phyloP scores from a whole-genome alignment of 2,797 vertebrate genomes.

The Eutrigla gurnardus region DNA sequence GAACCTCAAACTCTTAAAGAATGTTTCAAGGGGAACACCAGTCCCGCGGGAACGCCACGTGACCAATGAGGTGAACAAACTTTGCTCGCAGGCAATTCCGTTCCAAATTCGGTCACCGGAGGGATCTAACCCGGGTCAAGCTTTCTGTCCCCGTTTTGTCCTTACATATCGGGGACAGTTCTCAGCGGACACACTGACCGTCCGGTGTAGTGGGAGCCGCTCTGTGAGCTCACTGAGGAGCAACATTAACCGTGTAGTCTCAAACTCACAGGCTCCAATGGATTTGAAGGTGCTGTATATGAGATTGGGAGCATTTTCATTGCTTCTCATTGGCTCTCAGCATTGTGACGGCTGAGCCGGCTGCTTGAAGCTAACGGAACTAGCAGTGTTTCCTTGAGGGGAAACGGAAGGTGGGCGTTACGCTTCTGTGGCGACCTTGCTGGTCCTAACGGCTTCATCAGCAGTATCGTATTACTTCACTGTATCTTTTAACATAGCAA shows the following conservation, averaged over 20 bases:
- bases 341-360: not conserved
- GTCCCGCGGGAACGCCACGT: slow-evolving; percentile 33
- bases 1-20: slow-evolving; percentile 46
- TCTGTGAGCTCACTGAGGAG: slow-evolving; percentile 31
- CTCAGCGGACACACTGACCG: slow-evolving; percentile 58
- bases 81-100: slow-evolving; percentile 56
- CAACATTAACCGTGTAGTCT: slow-evolving; percentile 38
- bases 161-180: slow-evolving; percentile 58
- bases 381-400: not conserved
- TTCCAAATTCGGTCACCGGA: slow-evolving; percentile 60
- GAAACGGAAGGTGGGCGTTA: not conserved
- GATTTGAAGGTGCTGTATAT: not conserved
- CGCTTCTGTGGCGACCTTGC: not conserved
- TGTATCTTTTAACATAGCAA: not conserved
- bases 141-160: slow-evolving; percentile 53
- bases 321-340: not conserved
- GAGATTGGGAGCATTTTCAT: not conserved
- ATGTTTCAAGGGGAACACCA: slow-evolving; percentile 62
- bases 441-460: not conserved
- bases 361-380: not conserved
- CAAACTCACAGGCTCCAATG: slow-evolving; percentile 5
- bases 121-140: slow-evolving; percentile 30
- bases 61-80: slow-evolving; percentile 55
- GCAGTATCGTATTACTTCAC: not conserved
- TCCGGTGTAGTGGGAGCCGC: slow-evolving; percentile 46